Base-by-base conservation (phyloP, 1,140 invertebrate genomes). In the Tribolium madens region DNA sequence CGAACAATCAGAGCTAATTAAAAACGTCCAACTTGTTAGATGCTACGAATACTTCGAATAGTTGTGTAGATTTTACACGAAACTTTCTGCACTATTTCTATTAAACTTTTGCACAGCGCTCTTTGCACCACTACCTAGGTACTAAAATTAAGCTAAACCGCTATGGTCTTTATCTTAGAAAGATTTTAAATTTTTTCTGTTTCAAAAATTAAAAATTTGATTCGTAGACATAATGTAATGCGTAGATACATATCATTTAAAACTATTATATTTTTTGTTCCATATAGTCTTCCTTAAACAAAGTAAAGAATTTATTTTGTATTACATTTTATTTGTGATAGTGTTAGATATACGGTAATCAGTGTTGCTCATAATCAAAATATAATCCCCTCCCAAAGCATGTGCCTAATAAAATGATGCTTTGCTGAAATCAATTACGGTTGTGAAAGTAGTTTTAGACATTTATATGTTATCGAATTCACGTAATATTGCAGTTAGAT, bases 341-440 rank as follows among this genome's bases (percentile, higher is more conserved):
- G 0, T 9, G 13, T 12, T 50, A 50, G 13, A 15, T 64, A 64
- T 31, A 42, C 50, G 70, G 70, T 46, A 72, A 72, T 72, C 70
- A 72, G 18, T 72, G 70, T 72, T 72, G 70, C 70, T 72, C 70
- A 72, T 72, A 50, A 48, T 71, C 47, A 69, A 69, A 71, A n/a
- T 6, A 14, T 50, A 72, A 13, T 26, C 70, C 70, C 70, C 47
- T 72, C 70, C 47, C 46, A 31, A 72, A 72, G 70, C 70, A 72
- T 72, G 70, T 72, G 70, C 70, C 70, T 72, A 50, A 71, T 15
- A 48, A 50, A 72, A 50, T 48, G 14, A 47, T 48, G 70, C 70
- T 72, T 72, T 50, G 70, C 46, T 72, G 15, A 36, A 70, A 71
- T 69, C 64, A 71, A 71, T 33, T 64, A 64, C 7, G 70, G 70